Percentiles rank a stretch among this genome's conserved stretches.
Evolutionary conservation across 2,888 invertebrate species (phyloP).

Genomic region (Xestia sexstrigata): DNA sequence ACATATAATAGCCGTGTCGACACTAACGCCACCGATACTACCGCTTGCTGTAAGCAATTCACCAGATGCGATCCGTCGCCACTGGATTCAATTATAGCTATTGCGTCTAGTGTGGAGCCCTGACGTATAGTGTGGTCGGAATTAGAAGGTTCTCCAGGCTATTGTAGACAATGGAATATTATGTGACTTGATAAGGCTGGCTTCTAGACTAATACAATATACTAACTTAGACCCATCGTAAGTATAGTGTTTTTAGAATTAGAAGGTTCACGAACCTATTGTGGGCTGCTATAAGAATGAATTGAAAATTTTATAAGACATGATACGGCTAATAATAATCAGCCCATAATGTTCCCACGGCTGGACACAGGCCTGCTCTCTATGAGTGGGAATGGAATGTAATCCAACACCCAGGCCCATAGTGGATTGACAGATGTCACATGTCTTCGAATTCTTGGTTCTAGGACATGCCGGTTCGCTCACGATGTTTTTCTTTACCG

Average conservation of each 20-base stretch:
- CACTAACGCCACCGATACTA: constrained; percentile 19
- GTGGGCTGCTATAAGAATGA: no score
- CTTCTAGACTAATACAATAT: not conserved
- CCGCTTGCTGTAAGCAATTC: constrained; percentile 56
- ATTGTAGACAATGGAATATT: constrained; percentile 21
- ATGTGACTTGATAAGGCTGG: not conserved
- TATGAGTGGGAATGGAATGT: not conserved
- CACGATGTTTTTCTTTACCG: not conserved
- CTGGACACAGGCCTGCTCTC: not conserved
- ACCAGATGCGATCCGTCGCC: constrained; percentile 58
- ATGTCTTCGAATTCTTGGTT: not conserved
- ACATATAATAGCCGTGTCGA: constrained; percentile 49
- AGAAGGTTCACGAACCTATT: no score
- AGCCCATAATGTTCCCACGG: not conserved
- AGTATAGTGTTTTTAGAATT: no score
- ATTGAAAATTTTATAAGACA: no score
- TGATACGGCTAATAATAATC: no score
- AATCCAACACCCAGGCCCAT: not conserved
- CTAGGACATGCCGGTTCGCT: not conserved
- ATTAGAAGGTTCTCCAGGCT: constrained; percentile 26
- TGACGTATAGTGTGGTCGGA: constrained; percentile 18
- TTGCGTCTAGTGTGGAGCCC: constrained; percentile 32
- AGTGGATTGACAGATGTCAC: not conserved
- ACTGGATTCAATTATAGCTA: constrained; percentile 67
- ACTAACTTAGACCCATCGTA: not conserved